A percentile compares a stretch with the other conserved stretches of the same genome.
Evolutionary conservation across 2,113 vertebrate species (phyloP).

Genomic region (Mirza zaza): DNA sequence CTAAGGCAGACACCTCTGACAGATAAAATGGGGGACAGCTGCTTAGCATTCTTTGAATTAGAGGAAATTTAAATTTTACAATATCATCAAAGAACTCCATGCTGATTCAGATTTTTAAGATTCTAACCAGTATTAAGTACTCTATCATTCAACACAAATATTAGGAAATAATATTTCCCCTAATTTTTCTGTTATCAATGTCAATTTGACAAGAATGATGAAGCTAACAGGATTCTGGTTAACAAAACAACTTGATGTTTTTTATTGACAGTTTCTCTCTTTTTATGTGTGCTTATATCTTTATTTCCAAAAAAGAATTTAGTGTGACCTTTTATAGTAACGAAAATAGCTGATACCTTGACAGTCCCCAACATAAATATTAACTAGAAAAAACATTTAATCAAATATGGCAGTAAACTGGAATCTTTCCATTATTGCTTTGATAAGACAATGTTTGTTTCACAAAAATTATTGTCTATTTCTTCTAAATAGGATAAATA

Average conservation of each 20-base stretch:
- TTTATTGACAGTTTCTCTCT: not conserved
- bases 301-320: not conserved
- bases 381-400: not conserved
- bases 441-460: not conserved
- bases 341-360: not conserved
- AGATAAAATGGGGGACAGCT: not conserved
- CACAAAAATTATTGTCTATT: constrained; percentile 20
- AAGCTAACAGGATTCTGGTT: not conserved
- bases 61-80: not conserved
- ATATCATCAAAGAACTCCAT: not conserved
- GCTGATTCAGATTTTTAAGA: not conserved
- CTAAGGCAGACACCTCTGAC: not conserved
- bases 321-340: not conserved
- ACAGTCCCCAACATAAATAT: not conserved
- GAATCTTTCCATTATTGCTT: not conserved
- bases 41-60: not conserved
- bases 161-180: not conserved
- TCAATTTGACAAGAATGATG: not conserved
- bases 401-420: not conserved
- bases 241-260: not conserved
- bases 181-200: not conserved
- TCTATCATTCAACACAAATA: not conserved
- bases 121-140: not conserved
- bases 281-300: not conserved
- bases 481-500: constrained; percentile 23